Evolutionary conservation across 2,797 vertebrate species (phyloP), one percentile per base, ranked within the genome.

Genomic region (Sebastes itinus): DNA sequence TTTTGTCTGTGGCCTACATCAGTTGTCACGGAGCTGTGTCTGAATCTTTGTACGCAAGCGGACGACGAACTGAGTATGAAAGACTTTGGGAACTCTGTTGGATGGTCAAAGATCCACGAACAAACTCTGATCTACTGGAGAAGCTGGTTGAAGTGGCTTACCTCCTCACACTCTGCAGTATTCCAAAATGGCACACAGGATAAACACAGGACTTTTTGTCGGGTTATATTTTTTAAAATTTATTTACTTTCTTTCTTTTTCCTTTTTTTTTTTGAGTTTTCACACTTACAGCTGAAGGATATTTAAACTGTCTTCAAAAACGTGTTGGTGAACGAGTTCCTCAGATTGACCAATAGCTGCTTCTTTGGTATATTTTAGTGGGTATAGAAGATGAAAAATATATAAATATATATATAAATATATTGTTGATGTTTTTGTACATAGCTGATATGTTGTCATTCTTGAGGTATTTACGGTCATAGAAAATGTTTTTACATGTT

Each of bases 321-420:
- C 83, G 84, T 85, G 89, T 73, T 85, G 92, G 93, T 87, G 84
- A 92, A 95, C 73, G 94, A 94, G 94, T 96, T 96, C 94, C 93
- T 96, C 96, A 95, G 92, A 95, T 97, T 96, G 97, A 98, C 97
- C 97, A 98, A 97, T 94, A 96, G 97, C 96, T 98, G 97, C 97
- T 98, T 97, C 94, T 94, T 97, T 96, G 96, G 93, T 95, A 72
- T 95, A 92, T 95, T 95, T 95, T 90, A 88, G 92, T 94, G 92
- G 94, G 93, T 95, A 92, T 94, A 83, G 90, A 90, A 77, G 92
- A 90, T 92, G 78, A 88, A 89, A 89, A 92, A 79, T 60, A 88
- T 23, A 91, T 63, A 92, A 64, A 90, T 92, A 92, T 93, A 94
- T 93, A 93, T 93, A 94, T 94, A 92, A 89, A 95, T 94, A 92